Base-by-base conservation (phyloP, 1,140 invertebrate genomes). In the Drosophila pseudoobscura region DNA sequence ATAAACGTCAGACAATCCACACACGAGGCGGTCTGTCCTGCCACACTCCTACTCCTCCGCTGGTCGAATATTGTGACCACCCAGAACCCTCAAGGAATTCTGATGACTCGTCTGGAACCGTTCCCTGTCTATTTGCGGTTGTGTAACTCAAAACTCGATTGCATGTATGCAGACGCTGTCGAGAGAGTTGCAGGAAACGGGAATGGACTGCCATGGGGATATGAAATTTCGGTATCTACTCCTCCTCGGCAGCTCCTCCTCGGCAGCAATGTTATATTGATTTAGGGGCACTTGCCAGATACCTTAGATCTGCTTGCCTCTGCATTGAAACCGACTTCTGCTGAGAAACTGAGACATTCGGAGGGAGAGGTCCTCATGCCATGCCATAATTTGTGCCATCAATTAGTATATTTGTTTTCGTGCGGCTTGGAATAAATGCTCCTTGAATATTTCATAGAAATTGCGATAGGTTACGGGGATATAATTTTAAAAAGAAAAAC, bases 71-170 rank as follows among this genome's bases (percentile, higher is more conserved):
- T 35, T 35, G 31, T 17, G 17, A 17, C 17, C 17, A 17, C 17
- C 17, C 31, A 35, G 31, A 35, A 3, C 31, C 31, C 31, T 35
- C 8, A 20, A 39, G 1, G 44, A 56, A 56, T 43, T 64, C 65
- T 85, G 76, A 84, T 80, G 80, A 85, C 72, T 84, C 80, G 69
- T 65, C 72, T 62, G 73, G 66, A 74, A 66, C 17, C 60, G 50
- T 43, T 70, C 73, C 45, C 65, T 82, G 77, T 82, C 82, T 85
- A 78, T 85, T 85, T 85, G 80, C 65, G 82, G 74, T 71, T 85
- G 57, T 68, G 69, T 68, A 87, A 85, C 80, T 76, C 78, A 84
- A 64, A 75, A 80, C 73, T 80, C 77, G 50, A 87, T 80, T 84
- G 80, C 80, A 63, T 61, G 47, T 57, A 52, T 52, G 49, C 9